A percentile compares a stretch with the other conserved stretches of the same genome.
Evolutionary conservation across 2,797 vertebrate genomes (phyloP).

Genomic region (Rhabdophis nuchalis): DNA sequence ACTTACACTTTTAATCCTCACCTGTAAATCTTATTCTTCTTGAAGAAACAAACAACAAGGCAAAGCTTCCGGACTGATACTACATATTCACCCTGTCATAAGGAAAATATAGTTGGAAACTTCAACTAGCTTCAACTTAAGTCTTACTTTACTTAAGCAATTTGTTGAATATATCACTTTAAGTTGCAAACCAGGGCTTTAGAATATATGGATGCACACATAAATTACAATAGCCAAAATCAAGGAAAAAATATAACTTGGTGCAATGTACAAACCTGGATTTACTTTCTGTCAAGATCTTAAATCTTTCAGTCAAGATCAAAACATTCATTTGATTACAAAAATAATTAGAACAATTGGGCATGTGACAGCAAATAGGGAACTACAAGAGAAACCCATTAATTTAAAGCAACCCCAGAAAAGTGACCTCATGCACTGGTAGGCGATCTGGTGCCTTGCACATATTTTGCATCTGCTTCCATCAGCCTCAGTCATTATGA

Average conservation of each 20-base stretch:
- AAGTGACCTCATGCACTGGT: background rate
- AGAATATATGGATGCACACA: background rate
- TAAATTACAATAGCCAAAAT: background rate
- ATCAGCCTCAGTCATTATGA: background rate
- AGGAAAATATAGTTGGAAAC: background rate
- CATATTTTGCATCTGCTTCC: background rate
- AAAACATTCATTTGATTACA: background rate
- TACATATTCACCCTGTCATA: conserved; percentile 80
- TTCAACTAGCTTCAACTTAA: background rate
- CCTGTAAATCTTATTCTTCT: conserved; percentile 80
- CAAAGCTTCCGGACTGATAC: conserved; percentile 73
- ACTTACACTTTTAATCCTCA: conserved; percentile 46
- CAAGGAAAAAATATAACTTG: background rate
- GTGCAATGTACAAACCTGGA: background rate
- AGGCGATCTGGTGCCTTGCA: background rate
- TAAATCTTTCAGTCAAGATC: background rate
- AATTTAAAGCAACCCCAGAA: background rate
- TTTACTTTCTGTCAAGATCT: background rate
- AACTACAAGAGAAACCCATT: background rate
- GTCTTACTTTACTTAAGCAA: background rate
- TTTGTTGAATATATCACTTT: background rate
- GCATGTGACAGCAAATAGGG: background rate
- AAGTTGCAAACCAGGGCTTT: background rate
- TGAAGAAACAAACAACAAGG: conserved; percentile 86
- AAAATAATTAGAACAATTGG: background rate